Conservation (phyloP, 1,140 invertebrate genomes). For the Anastatus disparis region DNA sequence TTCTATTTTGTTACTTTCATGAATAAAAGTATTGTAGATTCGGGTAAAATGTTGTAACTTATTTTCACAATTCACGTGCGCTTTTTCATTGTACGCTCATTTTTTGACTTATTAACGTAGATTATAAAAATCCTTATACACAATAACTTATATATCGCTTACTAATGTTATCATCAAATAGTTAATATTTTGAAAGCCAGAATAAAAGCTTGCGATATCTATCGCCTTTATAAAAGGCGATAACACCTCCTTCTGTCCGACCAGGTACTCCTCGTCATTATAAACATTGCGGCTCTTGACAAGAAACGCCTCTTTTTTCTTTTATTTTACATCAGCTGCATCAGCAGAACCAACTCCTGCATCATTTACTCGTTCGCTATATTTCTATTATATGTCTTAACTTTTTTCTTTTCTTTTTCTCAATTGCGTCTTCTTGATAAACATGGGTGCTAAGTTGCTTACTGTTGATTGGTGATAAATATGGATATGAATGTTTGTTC, state of each 20-base stretch:
- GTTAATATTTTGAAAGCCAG: too few relatives aligned
- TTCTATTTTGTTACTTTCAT: not conserved
- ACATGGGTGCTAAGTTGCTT: conserved; percentile 20
- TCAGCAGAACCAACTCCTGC: not conserved
- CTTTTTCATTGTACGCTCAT: not conserved
- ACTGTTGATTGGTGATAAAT: too few relatives aligned
- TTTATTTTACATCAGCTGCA: conserved; percentile 10
- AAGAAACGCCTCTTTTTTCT: too few relatives aligned
- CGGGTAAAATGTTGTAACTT: not conserved
- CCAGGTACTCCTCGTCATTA: not conserved
- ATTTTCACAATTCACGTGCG: not conserved
- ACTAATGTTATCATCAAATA: too few relatives aligned
- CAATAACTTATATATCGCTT: not conserved
- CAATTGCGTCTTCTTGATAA: not conserved
- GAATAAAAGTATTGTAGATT: conserved; percentile 8
- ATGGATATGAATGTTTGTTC: too few relatives aligned
- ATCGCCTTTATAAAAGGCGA: conserved; percentile 18
- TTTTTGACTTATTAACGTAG: not conserved
- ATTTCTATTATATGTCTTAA: conserved; percentile 3
- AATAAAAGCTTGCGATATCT: not conserved
- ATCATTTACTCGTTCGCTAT: not conserved
- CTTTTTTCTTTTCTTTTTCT: not conserved
- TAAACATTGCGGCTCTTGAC: conserved; percentile 30
- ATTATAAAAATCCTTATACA: too few relatives aligned
- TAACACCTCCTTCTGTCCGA: conserved; percentile 8